These are phyloP conservation scores for Archaeoteleia sp. DNA, from an alignment of 2,888 invertebrate genomes.

Conservation along the genomic window DNA sequence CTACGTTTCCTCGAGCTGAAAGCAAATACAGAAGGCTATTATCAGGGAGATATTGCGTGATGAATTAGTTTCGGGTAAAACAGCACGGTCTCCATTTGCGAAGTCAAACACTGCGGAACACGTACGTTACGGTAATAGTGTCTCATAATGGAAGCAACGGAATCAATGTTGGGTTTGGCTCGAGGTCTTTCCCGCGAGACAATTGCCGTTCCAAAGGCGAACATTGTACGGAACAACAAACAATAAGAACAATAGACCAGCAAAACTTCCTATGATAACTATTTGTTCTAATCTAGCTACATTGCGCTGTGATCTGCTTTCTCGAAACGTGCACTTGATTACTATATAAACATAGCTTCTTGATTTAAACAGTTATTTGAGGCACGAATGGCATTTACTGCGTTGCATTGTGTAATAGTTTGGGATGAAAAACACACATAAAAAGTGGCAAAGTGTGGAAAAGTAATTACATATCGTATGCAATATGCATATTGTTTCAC, in stretches of 20 bases:
- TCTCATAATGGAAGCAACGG: constrained; percentile 7
- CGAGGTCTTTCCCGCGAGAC: constrained; percentile 3
- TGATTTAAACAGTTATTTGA: too few species aligned
- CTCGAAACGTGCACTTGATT: neutral
- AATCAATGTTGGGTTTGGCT: constrained; percentile 11
- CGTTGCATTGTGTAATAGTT: too few species aligned
- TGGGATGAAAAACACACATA: too few species aligned
- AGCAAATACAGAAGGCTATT: constrained; percentile 4
- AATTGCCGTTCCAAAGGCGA: constrained; percentile 1
- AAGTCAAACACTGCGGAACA: constrained; percentile 4
- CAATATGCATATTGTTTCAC: too few species aligned
- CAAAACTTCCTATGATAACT: neutral
- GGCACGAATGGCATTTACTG: too few species aligned
- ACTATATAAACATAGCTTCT: neutral
- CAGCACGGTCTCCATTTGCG: constrained; percentile 7
- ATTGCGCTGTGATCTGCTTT: neutral
- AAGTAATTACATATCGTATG: too few species aligned
- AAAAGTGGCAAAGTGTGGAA: too few species aligned
- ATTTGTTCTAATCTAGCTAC: neutral
- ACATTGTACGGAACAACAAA: constrained; percentile 2
- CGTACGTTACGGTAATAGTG: neutral
- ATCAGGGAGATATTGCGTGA: constrained; percentile 3
- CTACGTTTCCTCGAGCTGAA: neutral
- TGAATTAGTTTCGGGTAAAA: constrained; percentile 10
- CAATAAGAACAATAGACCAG: constrained; percentile 1